phyloP scores from a whole-genome alignment of 2,113 vertebrate genomes.

The Hippolais icterina region DNA sequence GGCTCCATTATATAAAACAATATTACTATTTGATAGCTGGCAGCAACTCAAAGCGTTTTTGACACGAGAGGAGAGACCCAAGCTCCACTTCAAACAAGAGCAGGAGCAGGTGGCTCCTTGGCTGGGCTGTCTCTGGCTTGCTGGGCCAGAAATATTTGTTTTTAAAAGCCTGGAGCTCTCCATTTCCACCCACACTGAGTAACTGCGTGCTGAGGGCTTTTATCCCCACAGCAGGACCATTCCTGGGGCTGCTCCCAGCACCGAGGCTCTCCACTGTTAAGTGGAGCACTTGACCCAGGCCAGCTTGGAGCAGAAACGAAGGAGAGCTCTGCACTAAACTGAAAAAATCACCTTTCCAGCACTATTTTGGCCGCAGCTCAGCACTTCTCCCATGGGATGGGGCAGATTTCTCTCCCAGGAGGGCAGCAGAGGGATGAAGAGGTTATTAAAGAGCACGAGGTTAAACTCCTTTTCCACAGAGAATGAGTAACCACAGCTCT shows the following conservation, averaged over 20 bases:
- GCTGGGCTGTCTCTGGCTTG: not conserved
- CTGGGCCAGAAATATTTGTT: not conserved
- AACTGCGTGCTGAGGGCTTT: not conserved
- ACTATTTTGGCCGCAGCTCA: fast-evolving
- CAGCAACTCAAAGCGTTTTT: not conserved
- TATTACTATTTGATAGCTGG: not conserved
- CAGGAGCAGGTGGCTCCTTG: not conserved
- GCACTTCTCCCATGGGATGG: fast-evolving
- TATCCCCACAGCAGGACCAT: not conserved
- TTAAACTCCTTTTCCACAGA: not conserved
- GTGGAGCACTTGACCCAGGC: not conserved
- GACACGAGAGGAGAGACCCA: not conserved
- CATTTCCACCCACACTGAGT: not conserved
- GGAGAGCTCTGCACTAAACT: not conserved
- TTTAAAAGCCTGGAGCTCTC: not conserved
- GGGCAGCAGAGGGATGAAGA: not conserved
- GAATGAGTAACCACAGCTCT: not conserved
- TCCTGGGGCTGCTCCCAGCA: not conserved
- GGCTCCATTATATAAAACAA: not conserved
- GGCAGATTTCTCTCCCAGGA: not conserved
- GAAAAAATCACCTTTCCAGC: not conserved
- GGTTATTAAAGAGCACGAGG: not conserved
- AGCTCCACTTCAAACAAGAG: not conserved
- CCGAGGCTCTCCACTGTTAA: not conserved
- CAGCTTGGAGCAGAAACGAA: not conserved